Evolutionary conservation across 2,888 invertebrate species (phyloP).

Genomic region (Stomorhina lunata): DNA sequence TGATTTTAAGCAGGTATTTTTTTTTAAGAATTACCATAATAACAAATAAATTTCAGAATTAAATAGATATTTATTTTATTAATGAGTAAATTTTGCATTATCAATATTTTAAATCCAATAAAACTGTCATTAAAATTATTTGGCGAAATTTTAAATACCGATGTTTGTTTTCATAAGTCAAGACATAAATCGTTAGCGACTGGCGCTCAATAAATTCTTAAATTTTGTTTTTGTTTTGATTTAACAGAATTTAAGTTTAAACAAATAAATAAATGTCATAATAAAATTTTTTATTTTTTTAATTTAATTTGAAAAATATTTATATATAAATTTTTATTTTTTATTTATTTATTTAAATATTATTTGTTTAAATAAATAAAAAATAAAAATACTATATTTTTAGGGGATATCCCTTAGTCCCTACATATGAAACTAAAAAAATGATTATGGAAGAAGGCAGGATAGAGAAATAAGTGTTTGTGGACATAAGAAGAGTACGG

Average conservation of each 20-base stretch:
- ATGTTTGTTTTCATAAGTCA: background rate
- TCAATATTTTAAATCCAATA: background rate
- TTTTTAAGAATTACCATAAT: too few relatives aligned
- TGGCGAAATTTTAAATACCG: background rate
- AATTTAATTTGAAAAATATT: conserved; percentile 16
- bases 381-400: too few relatives aligned
- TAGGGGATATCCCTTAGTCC: too few relatives aligned
- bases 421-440: too few relatives aligned
- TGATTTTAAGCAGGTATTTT: too few relatives aligned
- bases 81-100: background rate
- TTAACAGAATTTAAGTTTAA: conserved; percentile 27
- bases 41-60: background rate
- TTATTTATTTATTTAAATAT: too few relatives aligned
- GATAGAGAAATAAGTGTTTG: too few relatives aligned
- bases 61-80: background rate
- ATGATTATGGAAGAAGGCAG: too few relatives aligned
- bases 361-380: too few relatives aligned
- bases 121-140: background rate
- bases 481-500: too few relatives aligned
- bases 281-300: background rate
- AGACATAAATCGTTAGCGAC: conserved; percentile 5
- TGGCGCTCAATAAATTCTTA: conserved; percentile 40
- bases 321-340: conserved; percentile 11
- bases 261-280: conserved; percentile 9
- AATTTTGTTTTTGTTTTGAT: conserved; percentile 13